A percentile compares a stretch with the other conserved stretches of the same genome.
Evolutionary conservation across 2,113 vertebrate species (phyloP).

Genomic region (Calypte anna): DNA sequence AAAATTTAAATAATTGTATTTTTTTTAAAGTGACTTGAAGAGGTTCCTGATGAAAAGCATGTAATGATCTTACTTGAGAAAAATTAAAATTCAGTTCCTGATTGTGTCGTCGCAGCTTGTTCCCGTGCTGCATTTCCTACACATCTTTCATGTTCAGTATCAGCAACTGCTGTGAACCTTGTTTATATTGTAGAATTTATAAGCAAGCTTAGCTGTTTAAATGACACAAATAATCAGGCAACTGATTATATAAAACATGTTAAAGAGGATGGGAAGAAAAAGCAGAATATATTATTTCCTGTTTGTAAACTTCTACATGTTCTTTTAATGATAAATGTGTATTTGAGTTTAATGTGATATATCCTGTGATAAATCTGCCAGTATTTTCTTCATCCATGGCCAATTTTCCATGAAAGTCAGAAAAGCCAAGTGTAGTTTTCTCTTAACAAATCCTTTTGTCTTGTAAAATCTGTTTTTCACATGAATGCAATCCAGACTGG

Average conservation of each 20-base stretch:
- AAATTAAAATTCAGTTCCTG: background rate
- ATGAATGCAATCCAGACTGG: background rate
- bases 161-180: background rate
- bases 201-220: background rate
- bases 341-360: background rate
- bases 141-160: background rate
- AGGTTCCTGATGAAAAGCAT: background rate
- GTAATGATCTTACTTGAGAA: background rate
- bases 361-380: background rate
- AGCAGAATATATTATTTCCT: background rate
- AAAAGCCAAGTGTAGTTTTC: background rate
- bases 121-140: background rate
- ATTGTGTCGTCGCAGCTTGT: background rate
- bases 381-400: background rate
- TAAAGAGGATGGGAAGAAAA: background rate
- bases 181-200: background rate
- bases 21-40: background rate
- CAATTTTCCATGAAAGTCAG: background rate
- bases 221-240: background rate
- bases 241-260: background rate
- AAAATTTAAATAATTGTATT: too few relatives aligned
- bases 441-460: background rate
- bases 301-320: background rate
- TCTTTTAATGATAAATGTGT: background rate
- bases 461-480: background rate